A percentile compares a stretch with the other conserved stretches of the same genome.
Conservation (phyloP, 2,888 invertebrate species). For the Calameuta idolon region DNA sequence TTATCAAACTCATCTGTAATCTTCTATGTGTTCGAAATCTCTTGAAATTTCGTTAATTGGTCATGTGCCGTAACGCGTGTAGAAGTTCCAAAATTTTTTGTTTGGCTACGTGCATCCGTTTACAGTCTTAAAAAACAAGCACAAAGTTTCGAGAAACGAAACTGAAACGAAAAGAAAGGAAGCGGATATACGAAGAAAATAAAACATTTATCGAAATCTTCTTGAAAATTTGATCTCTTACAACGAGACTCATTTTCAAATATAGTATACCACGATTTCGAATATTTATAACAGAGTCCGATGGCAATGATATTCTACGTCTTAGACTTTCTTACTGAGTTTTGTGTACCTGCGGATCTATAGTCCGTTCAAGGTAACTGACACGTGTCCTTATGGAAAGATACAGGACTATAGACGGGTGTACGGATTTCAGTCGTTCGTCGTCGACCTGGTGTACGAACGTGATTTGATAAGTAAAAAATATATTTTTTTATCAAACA, state of each 20-base stretch:
- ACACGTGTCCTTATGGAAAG: neutral
- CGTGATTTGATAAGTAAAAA: neutral
- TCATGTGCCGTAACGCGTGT: neutral
- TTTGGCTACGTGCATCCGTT: neutral
- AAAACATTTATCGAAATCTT: neutral
- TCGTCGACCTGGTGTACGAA: neutral
- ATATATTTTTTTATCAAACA: conserved; percentile 57
- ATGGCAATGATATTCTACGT: neutral
- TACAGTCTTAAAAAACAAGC: neutral
- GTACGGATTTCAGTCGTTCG: neutral
- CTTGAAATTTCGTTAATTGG: neutral
- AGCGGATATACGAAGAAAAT: neutral
- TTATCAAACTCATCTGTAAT: neutral
- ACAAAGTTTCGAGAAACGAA: no score
- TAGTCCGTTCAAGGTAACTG: neutral
- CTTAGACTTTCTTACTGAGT: neutral
- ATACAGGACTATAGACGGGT: neutral
- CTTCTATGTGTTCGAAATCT: neutral
- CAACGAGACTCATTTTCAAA: neutral
- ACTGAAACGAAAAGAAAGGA: no score
- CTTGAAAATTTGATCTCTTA: neutral
- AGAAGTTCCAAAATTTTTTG: neutral
- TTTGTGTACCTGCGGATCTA: neutral
- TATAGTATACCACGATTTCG: neutral
- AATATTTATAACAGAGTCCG: neutral